Percentiles rank a stretch among this genome's conserved stretches.
Conservation (phyloP, 2,888 invertebrate genomes). For the Meloe dianella region DNA sequence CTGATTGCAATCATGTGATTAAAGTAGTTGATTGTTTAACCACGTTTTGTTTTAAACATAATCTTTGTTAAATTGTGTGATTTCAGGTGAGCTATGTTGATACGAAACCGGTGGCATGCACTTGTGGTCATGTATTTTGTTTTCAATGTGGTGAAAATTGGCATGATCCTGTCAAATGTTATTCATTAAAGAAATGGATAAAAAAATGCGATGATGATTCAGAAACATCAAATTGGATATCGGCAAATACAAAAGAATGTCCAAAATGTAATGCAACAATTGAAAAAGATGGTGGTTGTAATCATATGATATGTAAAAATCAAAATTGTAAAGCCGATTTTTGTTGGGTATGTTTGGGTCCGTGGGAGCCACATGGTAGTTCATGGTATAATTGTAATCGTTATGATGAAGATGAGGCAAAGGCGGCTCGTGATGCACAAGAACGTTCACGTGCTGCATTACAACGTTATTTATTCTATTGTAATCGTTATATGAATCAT, state of each 20-base stretch:
- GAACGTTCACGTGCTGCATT: slow-evolving; percentile 94
- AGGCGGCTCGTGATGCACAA: slow-evolving; percentile 95
- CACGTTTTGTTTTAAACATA: too few relatives aligned
- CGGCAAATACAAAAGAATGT: slow-evolving; percentile 99
- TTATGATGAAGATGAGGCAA: slow-evolving; percentile 94
- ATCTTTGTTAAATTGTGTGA: slow-evolving; percentile 14
- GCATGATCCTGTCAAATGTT: slow-evolving; percentile 98
- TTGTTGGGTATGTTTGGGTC: slow-evolving; percentile 99
- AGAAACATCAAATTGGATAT: slow-evolving; percentile 99
- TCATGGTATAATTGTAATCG: slow-evolving; percentile 71
- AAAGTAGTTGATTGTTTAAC: slow-evolving; percentile 63
- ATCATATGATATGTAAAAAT: slow-evolving; percentile 99
- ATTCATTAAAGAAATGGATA: slow-evolving; percentile 92
- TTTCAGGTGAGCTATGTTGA: slow-evolving; percentile 71
- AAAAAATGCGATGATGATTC: slow-evolving; percentile 99
- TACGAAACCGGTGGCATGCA: slow-evolving; percentile 89
- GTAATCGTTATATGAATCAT: slow-evolving; percentile 96
- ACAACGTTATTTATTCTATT: slow-evolving; percentile 97
- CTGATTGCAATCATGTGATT: slow-evolving; percentile 96
- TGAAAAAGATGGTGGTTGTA: slow-evolving; percentile 97
- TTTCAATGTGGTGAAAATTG: slow-evolving; percentile 96
- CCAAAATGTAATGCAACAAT: slow-evolving; percentile 97
- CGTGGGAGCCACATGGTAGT: slow-evolving; percentile 98
- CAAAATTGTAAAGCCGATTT: slow-evolving; percentile 98
- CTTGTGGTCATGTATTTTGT: slow-evolving; percentile 94